Evolutionary conservation across 2,888 invertebrate species (phyloP).

Genomic region (Xestobium rufovillosum): DNA sequence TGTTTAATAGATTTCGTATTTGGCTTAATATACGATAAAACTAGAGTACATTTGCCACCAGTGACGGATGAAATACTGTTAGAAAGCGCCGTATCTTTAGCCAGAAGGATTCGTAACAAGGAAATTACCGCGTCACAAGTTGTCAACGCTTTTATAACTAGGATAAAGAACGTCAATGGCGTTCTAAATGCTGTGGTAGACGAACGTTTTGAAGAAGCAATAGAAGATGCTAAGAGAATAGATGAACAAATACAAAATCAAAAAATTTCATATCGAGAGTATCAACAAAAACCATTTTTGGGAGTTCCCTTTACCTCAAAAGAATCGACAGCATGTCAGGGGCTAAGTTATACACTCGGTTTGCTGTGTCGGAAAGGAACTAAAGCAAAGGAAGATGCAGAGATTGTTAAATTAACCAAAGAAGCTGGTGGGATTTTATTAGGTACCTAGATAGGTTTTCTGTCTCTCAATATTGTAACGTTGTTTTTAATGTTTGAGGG

Average conservation of each 20-base stretch:
- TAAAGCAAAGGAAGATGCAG: conserved; percentile 68
- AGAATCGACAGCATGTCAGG: conserved; percentile 74
- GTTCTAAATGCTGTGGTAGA: conserved; percentile 78
- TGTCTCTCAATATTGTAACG: neutral
- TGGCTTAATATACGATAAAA: conserved; percentile 40
- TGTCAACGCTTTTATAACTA: conserved; percentile 64
- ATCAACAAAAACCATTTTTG: conserved; percentile 68
- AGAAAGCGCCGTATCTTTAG: conserved; percentile 61
- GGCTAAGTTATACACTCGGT: conserved; percentile 65
- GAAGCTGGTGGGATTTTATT: conserved; percentile 80
- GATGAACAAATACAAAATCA: conserved; percentile 60
- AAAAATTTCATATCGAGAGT: conserved; percentile 53
- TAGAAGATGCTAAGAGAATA: conserved; percentile 67
- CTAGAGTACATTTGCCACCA: conserved; percentile 37
- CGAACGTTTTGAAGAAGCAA: conserved; percentile 67
- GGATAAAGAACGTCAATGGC: conserved; percentile 67
- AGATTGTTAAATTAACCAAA: conserved; percentile 62
- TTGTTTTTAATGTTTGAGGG: conserved; percentile 20
- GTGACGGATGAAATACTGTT: conserved; percentile 42
- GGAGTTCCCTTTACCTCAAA: conserved; percentile 92
- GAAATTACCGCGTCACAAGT: conserved; percentile 60
- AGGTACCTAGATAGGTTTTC: conserved; percentile 46
- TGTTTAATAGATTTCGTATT: conserved; percentile 42
- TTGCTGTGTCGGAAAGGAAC: conserved; percentile 52
- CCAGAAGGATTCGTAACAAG: conserved; percentile 57